A percentile compares a stretch with the other conserved stretches of the same genome.
Evolutionary conservation across 2,797 vertebrate species (phyloP).

Genomic region (Rhinophrynus dorsalis): DNA sequence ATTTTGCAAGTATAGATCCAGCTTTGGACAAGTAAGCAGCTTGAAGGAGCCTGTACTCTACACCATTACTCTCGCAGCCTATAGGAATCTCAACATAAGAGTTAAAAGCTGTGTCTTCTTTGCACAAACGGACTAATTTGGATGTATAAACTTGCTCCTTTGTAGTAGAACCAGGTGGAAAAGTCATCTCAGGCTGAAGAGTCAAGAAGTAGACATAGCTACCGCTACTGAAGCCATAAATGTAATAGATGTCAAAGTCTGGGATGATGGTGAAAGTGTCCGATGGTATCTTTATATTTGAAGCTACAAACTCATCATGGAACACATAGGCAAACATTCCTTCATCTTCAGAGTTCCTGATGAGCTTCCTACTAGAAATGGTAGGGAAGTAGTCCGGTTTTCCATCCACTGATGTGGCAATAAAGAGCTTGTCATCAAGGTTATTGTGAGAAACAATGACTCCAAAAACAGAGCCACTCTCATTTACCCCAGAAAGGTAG

Average conservation of each 20-base stretch:
- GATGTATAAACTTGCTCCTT: conserved; percentile 97
- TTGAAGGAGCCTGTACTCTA: conserved; percentile 95
- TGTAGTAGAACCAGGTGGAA: conserved; percentile 83
- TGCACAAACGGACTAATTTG: conserved; percentile 94
- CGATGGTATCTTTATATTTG: conserved; percentile 98
- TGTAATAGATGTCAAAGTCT: conserved; percentile 97
- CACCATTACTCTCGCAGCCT: conserved; percentile 87
- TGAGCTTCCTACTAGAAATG: conserved; percentile 93
- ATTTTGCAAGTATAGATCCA: conserved; percentile 83
- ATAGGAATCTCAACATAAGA: conserved; percentile 97
- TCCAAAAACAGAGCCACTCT: conserved; percentile 94
- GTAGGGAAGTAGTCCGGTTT: conserved; percentile 98
- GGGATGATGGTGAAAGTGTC: conserved; percentile 97
- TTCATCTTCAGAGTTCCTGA: conserved; percentile 93
- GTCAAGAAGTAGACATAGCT: conserved; percentile 98
- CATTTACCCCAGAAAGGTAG: conserved; percentile 95
- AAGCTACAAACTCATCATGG: conserved; percentile 97
- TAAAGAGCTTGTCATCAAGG: conserved; percentile 91
- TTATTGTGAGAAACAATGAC: conserved; percentile 94
- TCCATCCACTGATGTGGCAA: conserved; percentile 94
- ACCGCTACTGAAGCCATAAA: conserved; percentile 95
- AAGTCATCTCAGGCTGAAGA: conserved; percentile 95
- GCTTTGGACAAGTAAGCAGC: conserved; percentile 94
- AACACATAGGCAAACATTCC: conserved; percentile 98
- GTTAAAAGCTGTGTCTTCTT: conserved; percentile 94